phyloP scores from a whole-genome alignment of 1,140 invertebrate species.

The Nasonia giraulti region DNA sequence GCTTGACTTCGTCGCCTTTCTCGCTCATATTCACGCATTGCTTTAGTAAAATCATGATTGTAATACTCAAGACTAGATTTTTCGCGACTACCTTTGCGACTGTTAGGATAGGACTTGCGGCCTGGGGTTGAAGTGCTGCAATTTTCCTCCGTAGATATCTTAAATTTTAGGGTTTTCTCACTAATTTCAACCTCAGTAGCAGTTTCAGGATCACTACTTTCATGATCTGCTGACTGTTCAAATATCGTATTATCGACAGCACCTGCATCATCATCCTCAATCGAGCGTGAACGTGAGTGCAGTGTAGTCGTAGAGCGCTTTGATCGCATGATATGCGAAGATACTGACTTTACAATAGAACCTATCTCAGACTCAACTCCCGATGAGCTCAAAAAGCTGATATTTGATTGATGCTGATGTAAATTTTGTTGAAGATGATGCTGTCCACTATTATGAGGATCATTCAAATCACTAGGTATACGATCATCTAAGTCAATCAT shows the following conservation, averaged over 20 bases:
- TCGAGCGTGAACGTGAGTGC: slow-evolving; percentile 68
- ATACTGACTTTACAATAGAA: slow-evolving; percentile 74
- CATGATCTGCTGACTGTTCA: slow-evolving; percentile 75
- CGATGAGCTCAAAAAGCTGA: slow-evolving; percentile 48
- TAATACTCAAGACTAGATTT: slow-evolving; percentile 71
- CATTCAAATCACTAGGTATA: slow-evolving; percentile 47
- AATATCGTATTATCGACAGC: slow-evolving; percentile 70
- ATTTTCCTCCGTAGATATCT: slow-evolving; percentile 81
- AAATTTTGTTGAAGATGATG: background rate
- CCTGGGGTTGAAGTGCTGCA: slow-evolving; percentile 64
- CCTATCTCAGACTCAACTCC: background rate
- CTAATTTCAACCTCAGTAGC: slow-evolving; percentile 86
- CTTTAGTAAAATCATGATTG: slow-evolving; percentile 68
- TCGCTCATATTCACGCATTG: slow-evolving; percentile 67
- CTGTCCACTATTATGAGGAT: background rate
- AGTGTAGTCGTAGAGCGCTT: slow-evolving; percentile 66
- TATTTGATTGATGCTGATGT: slow-evolving; percentile 30
- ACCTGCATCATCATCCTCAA: slow-evolving; percentile 74
- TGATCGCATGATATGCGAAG: slow-evolving; percentile 75
- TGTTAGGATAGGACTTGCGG: slow-evolving; percentile 78
- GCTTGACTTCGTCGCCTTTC: slow-evolving; percentile 63
- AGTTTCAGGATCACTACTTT: slow-evolving; percentile 80
- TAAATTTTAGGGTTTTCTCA: slow-evolving; percentile 84
- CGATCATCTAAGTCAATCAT: slow-evolving; percentile 73
- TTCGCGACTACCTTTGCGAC: slow-evolving; percentile 77